These are phyloP conservation scores for Chiridota heheva DNA, from an alignment of 35 echinoderm and acorn worm species.

Conservation along the genomic window DNA sequence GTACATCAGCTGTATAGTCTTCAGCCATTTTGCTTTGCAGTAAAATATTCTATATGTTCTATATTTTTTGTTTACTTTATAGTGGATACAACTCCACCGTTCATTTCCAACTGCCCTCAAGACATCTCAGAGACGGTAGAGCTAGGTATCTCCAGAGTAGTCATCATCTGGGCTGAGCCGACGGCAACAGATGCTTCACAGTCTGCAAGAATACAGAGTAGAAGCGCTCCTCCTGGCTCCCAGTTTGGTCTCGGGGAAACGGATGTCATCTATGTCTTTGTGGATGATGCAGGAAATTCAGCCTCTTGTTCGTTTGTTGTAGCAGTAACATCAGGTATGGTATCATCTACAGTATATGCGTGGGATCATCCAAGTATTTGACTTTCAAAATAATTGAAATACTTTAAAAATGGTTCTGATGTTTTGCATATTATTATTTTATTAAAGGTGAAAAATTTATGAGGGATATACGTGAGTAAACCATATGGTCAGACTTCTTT, in stretches of 20 bases:
- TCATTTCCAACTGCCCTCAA: neutral
- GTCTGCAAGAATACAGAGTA: neutral
- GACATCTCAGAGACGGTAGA: neutral
- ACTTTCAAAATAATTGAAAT: too few species aligned
- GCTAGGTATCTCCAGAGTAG: neutral
- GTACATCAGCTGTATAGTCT: neutral
- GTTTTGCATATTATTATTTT: too few species aligned
- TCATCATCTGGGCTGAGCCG: neutral
- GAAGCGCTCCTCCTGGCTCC: neutral
- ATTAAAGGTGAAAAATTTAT: too few species aligned
- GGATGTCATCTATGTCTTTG: slow-evolving; percentile 2
- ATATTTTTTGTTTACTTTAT: neutral
- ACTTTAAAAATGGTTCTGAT: too few species aligned
- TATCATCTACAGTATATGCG: too few species aligned
- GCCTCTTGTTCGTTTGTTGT: slow-evolving; percentile 10
- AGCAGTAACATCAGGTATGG: slow-evolving; percentile 13
- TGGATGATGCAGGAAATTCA: neutral
- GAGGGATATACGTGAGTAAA: too few species aligned
- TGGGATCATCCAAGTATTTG: too few species aligned
- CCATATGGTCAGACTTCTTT: too few species aligned
- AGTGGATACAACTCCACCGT: slow-evolving; percentile 21
- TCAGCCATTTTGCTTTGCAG: neutral
- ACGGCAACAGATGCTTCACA: slow-evolving; percentile 7
- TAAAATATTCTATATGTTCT: neutral
- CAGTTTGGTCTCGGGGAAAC: neutral